Evolutionary conservation across 2,113 vertebrate genomes (phyloP).

Genomic region (Rhinolophus ferrumequinum): DNA sequence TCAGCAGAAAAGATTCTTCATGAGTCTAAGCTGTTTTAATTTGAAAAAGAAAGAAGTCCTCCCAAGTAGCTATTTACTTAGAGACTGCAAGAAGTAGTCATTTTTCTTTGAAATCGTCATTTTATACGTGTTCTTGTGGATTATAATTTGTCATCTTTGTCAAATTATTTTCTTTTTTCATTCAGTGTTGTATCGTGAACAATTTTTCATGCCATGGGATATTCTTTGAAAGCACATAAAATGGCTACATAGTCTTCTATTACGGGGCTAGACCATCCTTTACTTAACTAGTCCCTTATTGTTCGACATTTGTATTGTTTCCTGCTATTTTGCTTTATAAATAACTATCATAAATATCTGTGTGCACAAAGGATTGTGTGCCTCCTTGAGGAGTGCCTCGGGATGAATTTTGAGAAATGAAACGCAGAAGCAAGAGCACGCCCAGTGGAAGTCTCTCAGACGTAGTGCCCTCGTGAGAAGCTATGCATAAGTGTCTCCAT

Average conservation of each 20-base stretch:
- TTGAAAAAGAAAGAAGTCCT: neutral
- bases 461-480: accelerated
- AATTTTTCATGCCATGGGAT: neutral
- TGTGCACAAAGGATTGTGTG: neutral
- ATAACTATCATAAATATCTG: neutral
- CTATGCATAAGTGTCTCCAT: neutral
- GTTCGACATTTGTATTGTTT: neutral
- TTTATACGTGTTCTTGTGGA: neutral
- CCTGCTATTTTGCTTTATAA: neutral
- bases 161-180: neutral
- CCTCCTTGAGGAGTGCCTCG: neutral
- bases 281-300: neutral
- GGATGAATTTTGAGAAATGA: neutral
- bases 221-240: neutral
- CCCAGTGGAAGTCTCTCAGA: neutral
- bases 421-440: neutral
- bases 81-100: neutral
- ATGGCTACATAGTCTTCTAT: neutral
- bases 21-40: neutral
- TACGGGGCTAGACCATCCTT: neutral
- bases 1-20: slow-evolving; percentile 4
- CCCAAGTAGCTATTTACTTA: neutral
- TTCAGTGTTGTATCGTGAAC: neutral
- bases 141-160: neutral
- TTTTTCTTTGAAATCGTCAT: slow-evolving; percentile 48